Percentiles rank a stretch among this genome's conserved stretches.
Conservation (phyloP, 2,888 invertebrate species). For the Callyntrura guangdongensis region DNA sequence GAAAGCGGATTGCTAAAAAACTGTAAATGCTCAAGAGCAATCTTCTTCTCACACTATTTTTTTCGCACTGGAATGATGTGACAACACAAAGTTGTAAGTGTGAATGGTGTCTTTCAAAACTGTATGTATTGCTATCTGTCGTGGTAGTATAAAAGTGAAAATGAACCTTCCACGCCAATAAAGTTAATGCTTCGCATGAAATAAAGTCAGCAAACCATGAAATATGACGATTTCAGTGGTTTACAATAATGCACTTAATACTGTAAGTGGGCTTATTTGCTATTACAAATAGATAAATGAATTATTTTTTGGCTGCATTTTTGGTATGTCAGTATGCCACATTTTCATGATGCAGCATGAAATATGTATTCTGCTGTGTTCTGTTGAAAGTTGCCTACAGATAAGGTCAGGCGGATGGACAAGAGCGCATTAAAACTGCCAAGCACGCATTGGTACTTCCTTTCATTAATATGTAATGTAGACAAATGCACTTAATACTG, state of each 20-base stretch:
- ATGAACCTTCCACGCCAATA: conserved; percentile 29
- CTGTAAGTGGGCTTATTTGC: neutral
- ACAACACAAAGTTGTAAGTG: neutral
- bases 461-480: neutral
- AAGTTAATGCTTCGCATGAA: conserved; percentile 6
- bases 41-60: neutral
- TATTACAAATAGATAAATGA: neutral
- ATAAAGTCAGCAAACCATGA: neutral
- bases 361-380: neutral
- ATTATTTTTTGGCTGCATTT: neutral
- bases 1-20: too few species aligned
- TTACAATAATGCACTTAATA: conserved; percentile 4
- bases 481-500: neutral
- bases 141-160: conserved; percentile 5
- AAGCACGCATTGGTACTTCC: neutral
- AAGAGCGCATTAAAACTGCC: neutral
- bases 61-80: neutral
- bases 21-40: neutral
- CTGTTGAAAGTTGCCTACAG: neutral
- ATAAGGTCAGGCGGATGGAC: neutral
- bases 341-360: neutral
- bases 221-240: conserved; percentile 20
- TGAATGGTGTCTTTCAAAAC: neutral
- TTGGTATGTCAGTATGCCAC: neutral
- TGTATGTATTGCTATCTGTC: neutral